Percentiles rank a stretch among this genome's conserved stretches.
phyloP scores from a whole-genome alignment of 1,140 invertebrate species.

The Copidosoma floridanum region DNA sequence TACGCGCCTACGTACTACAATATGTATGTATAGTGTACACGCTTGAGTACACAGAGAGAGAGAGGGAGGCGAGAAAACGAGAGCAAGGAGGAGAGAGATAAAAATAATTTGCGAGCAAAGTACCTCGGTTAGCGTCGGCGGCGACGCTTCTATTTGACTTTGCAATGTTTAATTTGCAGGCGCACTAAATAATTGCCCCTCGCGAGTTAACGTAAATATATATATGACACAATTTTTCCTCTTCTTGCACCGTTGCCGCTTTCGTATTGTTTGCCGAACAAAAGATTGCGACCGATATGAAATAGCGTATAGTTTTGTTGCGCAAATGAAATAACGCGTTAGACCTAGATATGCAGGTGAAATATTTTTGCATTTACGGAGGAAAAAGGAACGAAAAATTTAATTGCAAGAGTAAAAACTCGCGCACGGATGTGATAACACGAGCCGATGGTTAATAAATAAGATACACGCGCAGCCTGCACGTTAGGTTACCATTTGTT shows the following conservation, averaged over 20 bases:
- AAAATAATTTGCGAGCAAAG: conserved; percentile 18
- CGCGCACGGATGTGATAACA: too few species aligned
- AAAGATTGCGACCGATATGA: conserved; percentile 12
- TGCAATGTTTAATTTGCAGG: conserved; percentile 25
- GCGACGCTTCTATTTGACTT: conserved; percentile 12
- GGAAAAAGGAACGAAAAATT: too few species aligned
- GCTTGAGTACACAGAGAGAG: background rate
- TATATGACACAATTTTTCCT: too few species aligned
- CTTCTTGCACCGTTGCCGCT: too few species aligned
- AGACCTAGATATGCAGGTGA: background rate
- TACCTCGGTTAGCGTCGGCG: conserved; percentile 1
- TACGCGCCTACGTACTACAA: background rate
- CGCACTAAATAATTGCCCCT: conserved; percentile 18
- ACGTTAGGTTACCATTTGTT: conserved; percentile 21
- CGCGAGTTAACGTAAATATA: too few species aligned
- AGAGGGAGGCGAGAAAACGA: background rate
- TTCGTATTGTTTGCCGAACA: conserved; percentile 16
- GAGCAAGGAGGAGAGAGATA: conserved; percentile 7
- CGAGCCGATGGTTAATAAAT: conserved; percentile 10
- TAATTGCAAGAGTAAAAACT: too few species aligned
- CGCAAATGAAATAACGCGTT: conserved; percentile 1
- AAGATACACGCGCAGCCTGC: background rate
- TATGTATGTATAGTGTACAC: too few species aligned
- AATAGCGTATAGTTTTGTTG: background rate
- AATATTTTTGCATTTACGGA: background rate